Percentiles rank a stretch among this genome's conserved stretches.
Evolutionary conservation across 2,113 vertebrate species (phyloP).

Genomic region (Herpailurus yagouaroundi): DNA sequence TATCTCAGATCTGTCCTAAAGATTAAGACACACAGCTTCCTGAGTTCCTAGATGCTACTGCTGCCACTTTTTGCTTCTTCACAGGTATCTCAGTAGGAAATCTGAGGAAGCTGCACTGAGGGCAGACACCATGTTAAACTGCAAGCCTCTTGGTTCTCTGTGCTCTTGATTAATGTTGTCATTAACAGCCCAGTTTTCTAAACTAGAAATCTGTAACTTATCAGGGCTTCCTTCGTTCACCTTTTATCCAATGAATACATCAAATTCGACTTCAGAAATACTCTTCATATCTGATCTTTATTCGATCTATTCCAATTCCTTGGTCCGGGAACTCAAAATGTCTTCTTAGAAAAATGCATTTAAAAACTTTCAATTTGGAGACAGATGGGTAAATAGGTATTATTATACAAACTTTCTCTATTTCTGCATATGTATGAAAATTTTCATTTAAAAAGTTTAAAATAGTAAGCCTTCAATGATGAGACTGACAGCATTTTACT

Average conservation of each 20-base stretch:
- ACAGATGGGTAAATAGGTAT: not conserved
- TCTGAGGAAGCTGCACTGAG: not conserved
- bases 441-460: not conserved
- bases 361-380: not conserved
- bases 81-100: not conserved
- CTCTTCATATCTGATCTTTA: not conserved
- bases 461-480: conserved; percentile 3
- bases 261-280: not conserved
- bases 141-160: not conserved
- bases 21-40: not conserved
- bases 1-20: not conserved
- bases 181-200: not conserved
- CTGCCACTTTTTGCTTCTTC: not conserved
- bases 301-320: not conserved
- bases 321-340: conserved; percentile 10
- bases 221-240: not conserved
- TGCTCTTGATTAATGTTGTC: not conserved
- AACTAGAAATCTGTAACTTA: not conserved
- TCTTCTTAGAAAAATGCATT: conserved; percentile 10
- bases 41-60: not conserved
- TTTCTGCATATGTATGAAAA: not conserved
- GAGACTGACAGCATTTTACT: conserved; percentile 25
- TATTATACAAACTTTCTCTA: conserved; percentile 12
- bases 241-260: not conserved
- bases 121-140: not conserved